Base-by-base conservation (phyloP, 2,888 invertebrate genomes). In the Drosophila trichaetosa region DNA sequence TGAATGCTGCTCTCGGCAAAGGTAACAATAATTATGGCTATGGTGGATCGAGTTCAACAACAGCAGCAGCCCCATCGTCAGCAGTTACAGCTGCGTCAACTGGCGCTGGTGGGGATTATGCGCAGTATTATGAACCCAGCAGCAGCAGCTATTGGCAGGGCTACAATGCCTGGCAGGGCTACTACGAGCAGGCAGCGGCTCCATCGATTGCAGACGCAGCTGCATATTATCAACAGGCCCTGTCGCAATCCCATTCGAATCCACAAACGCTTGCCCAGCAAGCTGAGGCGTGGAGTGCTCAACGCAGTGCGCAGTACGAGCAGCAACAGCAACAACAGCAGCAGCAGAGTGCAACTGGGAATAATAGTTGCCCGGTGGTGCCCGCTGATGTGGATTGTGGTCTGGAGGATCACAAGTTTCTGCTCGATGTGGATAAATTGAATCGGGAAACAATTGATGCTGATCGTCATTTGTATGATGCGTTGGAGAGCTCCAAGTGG, bases 401-500 rank as follows among this genome's bases (percentile, higher is more conserved):
- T 73, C 94, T 97, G 64, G 96, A 97, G 95, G 97, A 97, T 76
- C 97, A 97, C 91, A 96, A 97, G 82, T 94, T 94, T 78, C 93
- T 95, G 16, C 91, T 97, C 57, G 97, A 97, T 90, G 93, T 96
- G 4, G 97, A 97, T 51, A 95, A 95, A 91, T 89, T 96, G 90
- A 97, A 97, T 90, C 94, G 96, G 77, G 97, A 97, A 81, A 94
- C 95, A 60, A 94, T 96, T 51, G 96, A 97, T 79, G 95, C 96
- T 31, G 97, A 97, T 89, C 94, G 96, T 67, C 96, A 95, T 59
- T 92, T 97, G 33, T 97, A 97, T 96, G 97, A 97, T 92, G 95
- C 96, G 21, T 91, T 97, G 53, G 97, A 97, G 91, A 95, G 96
- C 72, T 97, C 97, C 0, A 96, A 97, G 89, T 97, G 97, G 97